A percentile compares a stretch with the other conserved stretches of the same genome.
These are phyloP conservation scores for Nephila pilipes DNA, from an alignment of 1,140 invertebrate species.

Conservation along the genomic window DNA sequence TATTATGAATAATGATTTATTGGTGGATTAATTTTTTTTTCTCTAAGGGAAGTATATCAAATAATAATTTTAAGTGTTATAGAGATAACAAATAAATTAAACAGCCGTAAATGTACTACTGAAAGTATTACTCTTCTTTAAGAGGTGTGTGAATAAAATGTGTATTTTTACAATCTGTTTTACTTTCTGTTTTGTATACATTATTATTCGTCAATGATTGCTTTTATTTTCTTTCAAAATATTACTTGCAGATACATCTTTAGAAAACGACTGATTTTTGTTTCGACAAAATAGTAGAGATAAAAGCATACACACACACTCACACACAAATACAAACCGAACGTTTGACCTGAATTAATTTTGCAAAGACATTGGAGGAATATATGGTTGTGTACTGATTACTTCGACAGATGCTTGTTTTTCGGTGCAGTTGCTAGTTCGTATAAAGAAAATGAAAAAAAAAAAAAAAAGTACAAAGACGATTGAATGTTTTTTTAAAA, in stretches of 20 bases:
- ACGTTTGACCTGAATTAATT: conserved; percentile 1
- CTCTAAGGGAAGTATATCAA: no score
- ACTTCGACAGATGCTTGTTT: neutral
- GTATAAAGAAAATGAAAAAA: neutral
- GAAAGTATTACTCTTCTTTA: no score
- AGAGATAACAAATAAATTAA: no score
- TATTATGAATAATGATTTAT: no score
- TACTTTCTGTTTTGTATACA: neutral
- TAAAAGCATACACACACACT: no score
- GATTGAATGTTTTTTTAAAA: neutral
- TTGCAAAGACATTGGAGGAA: neutral
- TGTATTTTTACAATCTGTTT: no score
- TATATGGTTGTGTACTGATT: neutral
- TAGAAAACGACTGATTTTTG: neutral
- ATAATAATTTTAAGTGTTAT: no score
- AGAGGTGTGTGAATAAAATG: no score
- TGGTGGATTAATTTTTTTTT: no score
- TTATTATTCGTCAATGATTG: neutral
- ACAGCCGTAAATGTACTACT: no score
- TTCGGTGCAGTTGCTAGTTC: neutral
- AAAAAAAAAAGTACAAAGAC: neutral
- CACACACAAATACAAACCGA: neutral
- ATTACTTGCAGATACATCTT: neutral
- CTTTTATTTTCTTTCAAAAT: no score
- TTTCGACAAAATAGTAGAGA: neutral